These are phyloP conservation scores for Ceratosolen solmsi DNA, from an alignment of 1,140 invertebrate genomes.

Conservation along the genomic window DNA sequence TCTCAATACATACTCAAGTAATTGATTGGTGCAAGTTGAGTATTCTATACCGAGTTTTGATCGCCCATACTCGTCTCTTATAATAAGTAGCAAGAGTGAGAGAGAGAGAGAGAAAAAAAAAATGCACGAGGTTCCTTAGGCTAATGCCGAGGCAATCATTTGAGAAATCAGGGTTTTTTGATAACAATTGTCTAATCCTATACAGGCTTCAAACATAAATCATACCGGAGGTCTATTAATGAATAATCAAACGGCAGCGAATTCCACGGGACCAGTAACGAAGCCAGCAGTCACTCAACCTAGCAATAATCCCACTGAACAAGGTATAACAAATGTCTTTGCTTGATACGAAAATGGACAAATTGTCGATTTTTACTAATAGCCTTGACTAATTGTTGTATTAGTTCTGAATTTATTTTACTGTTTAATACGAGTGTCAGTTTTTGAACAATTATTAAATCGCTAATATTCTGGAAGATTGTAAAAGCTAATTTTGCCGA, in stretches of 20 bases:
- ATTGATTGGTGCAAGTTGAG: too few species aligned
- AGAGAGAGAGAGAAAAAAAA: neutral
- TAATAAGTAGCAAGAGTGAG: neutral
- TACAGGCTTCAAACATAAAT: slow-evolving; percentile 69
- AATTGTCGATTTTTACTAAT: slow-evolving; percentile 50
- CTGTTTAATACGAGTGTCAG: slow-evolving; percentile 45
- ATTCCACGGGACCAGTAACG: slow-evolving; percentile 65
- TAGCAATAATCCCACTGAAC: slow-evolving; percentile 67
- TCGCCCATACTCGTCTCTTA: too few species aligned
- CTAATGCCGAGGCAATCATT: too few species aligned
- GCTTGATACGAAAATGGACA: slow-evolving; percentile 47
- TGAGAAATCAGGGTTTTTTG: slow-evolving; percentile 17
- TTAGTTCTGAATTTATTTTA: slow-evolving; percentile 47
- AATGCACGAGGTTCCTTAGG: neutral
- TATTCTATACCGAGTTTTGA: too few species aligned
- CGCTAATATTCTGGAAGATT: slow-evolving; percentile 27
- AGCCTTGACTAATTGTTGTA: slow-evolving; percentile 51
- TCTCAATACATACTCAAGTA: too few species aligned
- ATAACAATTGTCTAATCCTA: slow-evolving; percentile 34
- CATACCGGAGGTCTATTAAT: slow-evolving; percentile 69
- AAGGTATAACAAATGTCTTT: slow-evolving; percentile 64
- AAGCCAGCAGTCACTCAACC: slow-evolving; percentile 66
- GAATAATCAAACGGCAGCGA: slow-evolving; percentile 67
- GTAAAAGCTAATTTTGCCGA: neutral
- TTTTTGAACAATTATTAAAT: slow-evolving; percentile 24